Percentiles rank a stretch among this genome's conserved stretches.
Evolutionary conservation across 1,140 invertebrate genomes (phyloP).

Genomic region (Sarcophaga bullata): DNA sequence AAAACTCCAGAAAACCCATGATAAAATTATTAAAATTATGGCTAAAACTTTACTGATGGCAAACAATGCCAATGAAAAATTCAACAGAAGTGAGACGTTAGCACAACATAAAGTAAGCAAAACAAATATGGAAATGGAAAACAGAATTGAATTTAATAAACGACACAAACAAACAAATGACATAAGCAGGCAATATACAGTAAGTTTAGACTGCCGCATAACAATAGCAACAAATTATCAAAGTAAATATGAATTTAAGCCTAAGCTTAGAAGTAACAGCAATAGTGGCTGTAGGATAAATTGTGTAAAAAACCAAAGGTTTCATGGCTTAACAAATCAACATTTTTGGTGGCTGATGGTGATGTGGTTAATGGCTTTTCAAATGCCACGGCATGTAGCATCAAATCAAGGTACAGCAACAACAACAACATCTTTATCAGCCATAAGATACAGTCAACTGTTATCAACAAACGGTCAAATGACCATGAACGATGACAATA

Average conservation of each 20-base stretch:
- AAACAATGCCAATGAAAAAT: neutral
- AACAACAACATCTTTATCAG: neutral
- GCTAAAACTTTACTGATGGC: neutral
- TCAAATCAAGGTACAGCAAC: neutral
- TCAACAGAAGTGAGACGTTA: neutral
- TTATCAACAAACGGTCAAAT: slow-evolving; percentile 11
- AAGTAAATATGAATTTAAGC: neutral
- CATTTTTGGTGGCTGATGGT: neutral
- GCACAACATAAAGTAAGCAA: neutral
- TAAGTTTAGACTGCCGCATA: neutral
- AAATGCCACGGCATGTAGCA: neutral
- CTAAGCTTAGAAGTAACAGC: neutral
- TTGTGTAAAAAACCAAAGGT: neutral
- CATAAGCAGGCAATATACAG: neutral
- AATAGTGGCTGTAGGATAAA: neutral
- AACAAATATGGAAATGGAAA: neutral
- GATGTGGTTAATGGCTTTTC: neutral
- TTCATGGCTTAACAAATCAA: neutral
- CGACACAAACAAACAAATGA: neutral
- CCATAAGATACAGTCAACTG: slow-evolving; percentile 40
- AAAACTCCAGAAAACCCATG: neutral
- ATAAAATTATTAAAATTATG: neutral
- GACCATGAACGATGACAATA: neutral
- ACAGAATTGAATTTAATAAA: neutral
- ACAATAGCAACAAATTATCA: neutral